A percentile compares a stretch with the other conserved stretches of the same genome.
These are phyloP conservation scores for Cuniculus paca DNA, from an alignment of 2,797 vertebrate species.

Conservation along the genomic window DNA sequence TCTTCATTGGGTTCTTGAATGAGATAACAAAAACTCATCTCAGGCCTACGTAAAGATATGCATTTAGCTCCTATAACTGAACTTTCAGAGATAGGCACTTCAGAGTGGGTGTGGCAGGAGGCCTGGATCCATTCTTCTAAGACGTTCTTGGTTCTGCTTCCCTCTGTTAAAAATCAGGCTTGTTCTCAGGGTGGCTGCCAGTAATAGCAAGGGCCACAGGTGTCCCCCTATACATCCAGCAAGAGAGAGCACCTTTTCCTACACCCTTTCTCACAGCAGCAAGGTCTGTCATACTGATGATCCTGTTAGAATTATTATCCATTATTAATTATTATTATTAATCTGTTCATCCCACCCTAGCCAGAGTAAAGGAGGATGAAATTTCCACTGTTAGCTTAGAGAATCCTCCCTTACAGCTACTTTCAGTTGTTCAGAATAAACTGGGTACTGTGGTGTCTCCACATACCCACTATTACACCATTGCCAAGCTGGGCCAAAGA, in stretches of 20 bases:
- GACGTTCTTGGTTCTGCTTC: constrained; percentile 23
- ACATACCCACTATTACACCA: neutral
- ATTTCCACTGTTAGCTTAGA: neutral
- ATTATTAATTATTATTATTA: too few relatives aligned
- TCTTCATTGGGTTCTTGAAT: neutral
- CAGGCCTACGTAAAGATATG: neutral
- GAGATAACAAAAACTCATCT: constrained; percentile 8
- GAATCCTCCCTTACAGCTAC: neutral
- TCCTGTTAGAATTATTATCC: too few relatives aligned
- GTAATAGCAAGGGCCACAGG: neutral
- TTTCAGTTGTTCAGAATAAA: neutral
- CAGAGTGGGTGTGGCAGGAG: neutral
- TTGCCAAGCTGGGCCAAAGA: constrained; percentile 12
- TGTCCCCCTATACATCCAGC: neutral
- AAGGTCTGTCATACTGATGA: neutral
- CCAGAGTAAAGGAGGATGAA: neutral
- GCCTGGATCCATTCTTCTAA: neutral
- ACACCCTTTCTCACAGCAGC: neutral
- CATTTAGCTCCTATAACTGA: neutral
- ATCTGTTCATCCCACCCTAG: neutral
- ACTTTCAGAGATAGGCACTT: neutral
- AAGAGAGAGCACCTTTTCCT: neutral
- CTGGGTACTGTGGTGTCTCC: neutral
- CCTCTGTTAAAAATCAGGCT: neutral
- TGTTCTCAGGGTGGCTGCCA: neutral